These are phyloP conservation scores for Sarcophaga variegata DNA, from an alignment of 2,888 invertebrate species.

Conservation along the genomic window DNA sequence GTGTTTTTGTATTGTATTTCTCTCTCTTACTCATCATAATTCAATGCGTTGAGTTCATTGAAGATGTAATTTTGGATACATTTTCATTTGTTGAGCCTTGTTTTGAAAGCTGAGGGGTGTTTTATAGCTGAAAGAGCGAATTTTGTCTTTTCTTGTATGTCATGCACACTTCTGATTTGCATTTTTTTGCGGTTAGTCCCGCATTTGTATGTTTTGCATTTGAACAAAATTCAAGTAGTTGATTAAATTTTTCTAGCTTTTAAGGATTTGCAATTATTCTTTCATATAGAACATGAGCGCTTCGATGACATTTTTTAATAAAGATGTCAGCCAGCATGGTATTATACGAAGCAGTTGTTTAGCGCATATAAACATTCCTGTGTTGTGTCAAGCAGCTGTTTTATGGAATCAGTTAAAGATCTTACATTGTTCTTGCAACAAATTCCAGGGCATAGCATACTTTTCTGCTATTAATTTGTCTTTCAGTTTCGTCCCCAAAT, in stretches of 20 bases:
- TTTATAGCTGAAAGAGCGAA: not conserved
- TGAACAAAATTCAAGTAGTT: not conserved
- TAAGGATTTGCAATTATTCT: conserved; percentile 11
- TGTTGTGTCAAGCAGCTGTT: not conserved
- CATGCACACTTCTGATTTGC: conserved; percentile 1
- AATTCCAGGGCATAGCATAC: conserved; percentile 4
- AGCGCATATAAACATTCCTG: conserved; percentile 14
- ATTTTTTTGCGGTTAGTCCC: not conserved
- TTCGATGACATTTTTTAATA: conserved; percentile 1
- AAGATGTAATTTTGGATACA: not conserved
- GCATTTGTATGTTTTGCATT: not conserved
- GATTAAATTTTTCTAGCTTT: not conserved
- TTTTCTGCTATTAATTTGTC: not conserved
- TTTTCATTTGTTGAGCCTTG: not conserved
- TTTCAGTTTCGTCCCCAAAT: too few relatives aligned
- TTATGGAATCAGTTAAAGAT: conserved; percentile 2
- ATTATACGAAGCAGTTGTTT: not conserved
- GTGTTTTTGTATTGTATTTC: too few relatives aligned
- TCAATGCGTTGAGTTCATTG: not conserved
- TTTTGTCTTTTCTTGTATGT: not conserved
- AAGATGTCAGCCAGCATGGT: conserved; percentile 1
- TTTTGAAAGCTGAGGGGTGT: not conserved
- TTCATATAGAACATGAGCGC: not conserved
- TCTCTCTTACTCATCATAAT: too few relatives aligned
- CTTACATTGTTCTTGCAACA: not conserved